These are phyloP conservation scores for Sebastolobus altivelis DNA, from an alignment of 2,797 vertebrate genomes.

Conservation along the genomic window DNA sequence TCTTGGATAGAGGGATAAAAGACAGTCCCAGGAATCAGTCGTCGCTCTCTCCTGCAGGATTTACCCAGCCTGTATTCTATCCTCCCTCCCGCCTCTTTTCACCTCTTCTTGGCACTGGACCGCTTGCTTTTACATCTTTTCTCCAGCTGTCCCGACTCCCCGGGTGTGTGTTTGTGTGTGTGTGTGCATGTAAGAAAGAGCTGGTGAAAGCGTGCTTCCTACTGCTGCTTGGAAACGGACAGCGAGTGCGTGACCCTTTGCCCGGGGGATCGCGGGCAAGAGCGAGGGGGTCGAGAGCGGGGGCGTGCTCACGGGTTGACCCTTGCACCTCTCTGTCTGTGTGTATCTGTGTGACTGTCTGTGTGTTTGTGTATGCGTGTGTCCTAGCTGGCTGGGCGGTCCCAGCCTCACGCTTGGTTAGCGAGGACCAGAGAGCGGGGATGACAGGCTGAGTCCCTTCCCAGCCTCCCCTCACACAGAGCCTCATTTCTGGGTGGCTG, in stretches of 20 bases:
- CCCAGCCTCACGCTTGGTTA: constrained; percentile 81
- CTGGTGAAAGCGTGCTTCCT: constrained; percentile 52
- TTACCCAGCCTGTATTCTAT: constrained; percentile 75
- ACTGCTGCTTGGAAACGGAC: constrained; percentile 70
- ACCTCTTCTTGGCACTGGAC: constrained; percentile 71
- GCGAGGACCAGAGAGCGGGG: constrained; percentile 80
- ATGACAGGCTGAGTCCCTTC: constrained; percentile 85
- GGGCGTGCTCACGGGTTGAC: constrained; percentile 75
- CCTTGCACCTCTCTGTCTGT: constrained; percentile 76
- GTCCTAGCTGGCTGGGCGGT: constrained; percentile 80
- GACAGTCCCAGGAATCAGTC: constrained; percentile 71
- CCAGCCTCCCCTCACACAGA: constrained; percentile 79
- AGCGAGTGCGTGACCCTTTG: constrained; percentile 77
- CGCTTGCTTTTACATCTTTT: constrained; percentile 63
- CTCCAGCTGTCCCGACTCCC: constrained; percentile 64
- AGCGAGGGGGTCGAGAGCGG: constrained; percentile 69
- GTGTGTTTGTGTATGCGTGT: constrained; percentile 69
- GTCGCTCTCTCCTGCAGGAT: constrained; percentile 82
- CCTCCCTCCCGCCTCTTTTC: constrained; percentile 57
- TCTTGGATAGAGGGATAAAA: constrained; percentile 83
- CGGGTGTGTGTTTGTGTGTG: constrained; percentile 34
- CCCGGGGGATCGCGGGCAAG: constrained; percentile 67
- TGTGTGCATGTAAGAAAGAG: constrained; percentile 51
- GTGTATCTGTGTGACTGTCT: constrained; percentile 71
- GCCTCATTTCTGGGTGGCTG: constrained; percentile 81